Percentiles rank a stretch among this genome's conserved stretches.
These are phyloP conservation scores for Campoletis sonorensis DNA, from an alignment of 1,140 invertebrate genomes.

Conservation along the genomic window DNA sequence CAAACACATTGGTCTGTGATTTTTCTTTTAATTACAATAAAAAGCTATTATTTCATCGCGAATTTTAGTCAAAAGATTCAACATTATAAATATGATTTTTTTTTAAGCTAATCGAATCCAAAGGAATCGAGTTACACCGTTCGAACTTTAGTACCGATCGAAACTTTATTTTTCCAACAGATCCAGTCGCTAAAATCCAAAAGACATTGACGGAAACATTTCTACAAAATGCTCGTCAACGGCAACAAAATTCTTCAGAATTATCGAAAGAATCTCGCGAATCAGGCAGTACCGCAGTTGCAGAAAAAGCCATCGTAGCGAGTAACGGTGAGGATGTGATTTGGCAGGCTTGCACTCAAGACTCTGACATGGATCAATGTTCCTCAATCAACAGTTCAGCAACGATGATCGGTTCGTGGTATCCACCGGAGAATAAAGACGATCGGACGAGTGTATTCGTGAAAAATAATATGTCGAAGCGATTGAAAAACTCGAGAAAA, in stretches of 20 bases:
- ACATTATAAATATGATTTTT: too few relatives aligned
- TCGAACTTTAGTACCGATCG: too few relatives aligned
- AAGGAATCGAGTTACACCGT: too few relatives aligned
- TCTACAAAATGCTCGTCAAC: not conserved
- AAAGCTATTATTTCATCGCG: too few relatives aligned
- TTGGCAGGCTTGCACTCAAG: not conserved
- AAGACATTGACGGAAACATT: not conserved
- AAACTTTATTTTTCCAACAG: not conserved
- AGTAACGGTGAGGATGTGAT: not conserved
- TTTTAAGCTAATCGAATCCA: too few relatives aligned
- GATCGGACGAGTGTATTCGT: not conserved
- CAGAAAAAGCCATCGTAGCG: not conserved
- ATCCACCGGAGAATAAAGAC: not conserved
- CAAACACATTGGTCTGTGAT: too few relatives aligned
- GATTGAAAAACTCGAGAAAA: not conserved
- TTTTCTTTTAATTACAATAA: too few relatives aligned
- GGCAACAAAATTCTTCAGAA: not conserved
- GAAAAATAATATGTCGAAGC: not conserved
- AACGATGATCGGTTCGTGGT: slow-evolving; percentile 9
- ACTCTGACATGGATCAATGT: not conserved
- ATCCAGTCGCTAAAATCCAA: slow-evolving; percentile 27
- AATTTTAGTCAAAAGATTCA: too few relatives aligned
- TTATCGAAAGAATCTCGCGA: not conserved
- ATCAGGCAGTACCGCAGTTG: not conserved
- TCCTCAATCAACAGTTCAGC: slow-evolving; percentile 16